These are phyloP conservation scores for Oreohelix idahoensis DNA, from an alignment of 1,140 invertebrate genomes.

Conservation along the genomic window DNA sequence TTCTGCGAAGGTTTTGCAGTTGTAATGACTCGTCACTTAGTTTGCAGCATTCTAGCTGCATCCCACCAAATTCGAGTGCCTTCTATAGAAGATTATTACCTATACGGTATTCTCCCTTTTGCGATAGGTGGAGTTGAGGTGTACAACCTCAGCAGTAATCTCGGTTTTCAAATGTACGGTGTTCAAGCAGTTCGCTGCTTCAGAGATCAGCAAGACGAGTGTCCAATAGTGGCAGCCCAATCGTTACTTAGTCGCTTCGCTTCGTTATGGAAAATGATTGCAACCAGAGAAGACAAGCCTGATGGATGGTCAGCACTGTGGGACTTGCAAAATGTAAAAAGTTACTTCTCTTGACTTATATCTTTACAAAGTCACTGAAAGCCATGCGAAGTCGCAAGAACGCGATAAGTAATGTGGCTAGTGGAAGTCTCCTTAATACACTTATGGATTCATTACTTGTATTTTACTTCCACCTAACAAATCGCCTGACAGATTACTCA, in stretches of 20 bases:
- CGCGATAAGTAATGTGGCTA: no score
- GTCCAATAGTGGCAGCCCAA: constrained; percentile 15
- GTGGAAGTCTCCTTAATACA: no score
- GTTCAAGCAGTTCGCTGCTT: constrained; percentile 12
- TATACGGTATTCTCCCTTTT: constrained; percentile 72
- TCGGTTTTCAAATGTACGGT: constrained; percentile 23
- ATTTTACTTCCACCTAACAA: no score
- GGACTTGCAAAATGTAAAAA: constrained; percentile 18
- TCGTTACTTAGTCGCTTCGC: background rate
- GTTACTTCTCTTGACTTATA: background rate
- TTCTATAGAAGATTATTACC: constrained; percentile 76
- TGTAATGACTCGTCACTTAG: constrained; percentile 46
- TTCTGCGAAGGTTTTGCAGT: constrained; percentile 57
- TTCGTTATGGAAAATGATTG: constrained; percentile 1
- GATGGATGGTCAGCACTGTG: background rate
- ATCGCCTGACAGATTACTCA: no score
- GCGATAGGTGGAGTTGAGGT: constrained; percentile 27
- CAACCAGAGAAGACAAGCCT: background rate
- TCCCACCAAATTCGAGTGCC: constrained; percentile 69
- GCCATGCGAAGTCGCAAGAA: no score
- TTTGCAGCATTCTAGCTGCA: constrained; percentile 59
- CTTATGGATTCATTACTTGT: no score
- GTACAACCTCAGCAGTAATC: constrained; percentile 22
- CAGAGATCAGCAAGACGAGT: background rate
- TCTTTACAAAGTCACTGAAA: no score